Conservation (phyloP, 2,113 vertebrate genomes). For the Eubucco bourcierii region DNA sequence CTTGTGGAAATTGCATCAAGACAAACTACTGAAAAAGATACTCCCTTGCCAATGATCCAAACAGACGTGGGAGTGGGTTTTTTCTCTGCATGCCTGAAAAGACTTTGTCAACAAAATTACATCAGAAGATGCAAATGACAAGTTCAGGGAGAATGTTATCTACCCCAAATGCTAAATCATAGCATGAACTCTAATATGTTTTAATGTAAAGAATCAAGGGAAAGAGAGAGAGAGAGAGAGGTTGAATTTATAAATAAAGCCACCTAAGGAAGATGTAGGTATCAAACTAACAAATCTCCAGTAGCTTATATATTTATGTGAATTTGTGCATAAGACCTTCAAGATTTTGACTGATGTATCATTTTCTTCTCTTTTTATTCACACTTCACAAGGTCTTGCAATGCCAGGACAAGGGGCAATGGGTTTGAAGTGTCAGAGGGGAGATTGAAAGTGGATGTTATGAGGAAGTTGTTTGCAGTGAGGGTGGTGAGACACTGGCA, state of each 20-base stretch:
- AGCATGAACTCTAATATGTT: neutral
- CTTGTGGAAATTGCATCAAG: neutral
- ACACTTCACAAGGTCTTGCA: neutral
- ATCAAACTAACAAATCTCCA: neutral
- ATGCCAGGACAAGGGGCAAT: too few relatives aligned
- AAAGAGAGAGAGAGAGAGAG: neutral
- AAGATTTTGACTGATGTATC: neutral
- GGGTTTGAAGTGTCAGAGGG: too few relatives aligned
- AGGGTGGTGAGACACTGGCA: too few relatives aligned
- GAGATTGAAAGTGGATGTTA: too few relatives aligned
- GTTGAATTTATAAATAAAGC: neutral
- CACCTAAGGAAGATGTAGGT: neutral
- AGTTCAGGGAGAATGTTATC: neutral
- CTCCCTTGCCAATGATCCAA: neutral
- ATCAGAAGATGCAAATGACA: slow-evolving; percentile 12
- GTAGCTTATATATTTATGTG: neutral
- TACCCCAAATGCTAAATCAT: neutral
- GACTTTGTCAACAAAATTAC: slow-evolving; percentile 32
- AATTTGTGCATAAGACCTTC: neutral
- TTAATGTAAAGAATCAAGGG: neutral
- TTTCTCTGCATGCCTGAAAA: neutral
- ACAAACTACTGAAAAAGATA: neutral
- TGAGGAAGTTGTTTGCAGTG: too few relatives aligned
- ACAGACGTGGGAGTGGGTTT: neutral
- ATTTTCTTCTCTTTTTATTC: neutral